Percentiles rank a stretch among this genome's conserved stretches.
These are phyloP conservation scores for Antigone vipio DNA, from an alignment of 2,113 vertebrate species.

Conservation along the genomic window DNA sequence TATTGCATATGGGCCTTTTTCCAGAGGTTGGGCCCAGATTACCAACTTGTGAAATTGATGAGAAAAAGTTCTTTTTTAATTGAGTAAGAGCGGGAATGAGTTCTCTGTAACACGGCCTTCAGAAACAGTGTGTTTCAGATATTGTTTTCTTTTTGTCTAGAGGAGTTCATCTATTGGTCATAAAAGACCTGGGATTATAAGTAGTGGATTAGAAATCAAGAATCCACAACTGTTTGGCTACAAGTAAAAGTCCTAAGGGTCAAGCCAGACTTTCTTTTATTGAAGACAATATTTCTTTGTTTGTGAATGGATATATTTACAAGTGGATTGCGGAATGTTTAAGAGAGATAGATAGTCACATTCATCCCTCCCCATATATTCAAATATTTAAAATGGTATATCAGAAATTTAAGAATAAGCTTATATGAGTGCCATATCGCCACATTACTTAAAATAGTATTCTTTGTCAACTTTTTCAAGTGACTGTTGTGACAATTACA, in stretches of 20 bases:
- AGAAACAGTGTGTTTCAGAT: neutral
- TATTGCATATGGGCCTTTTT: neutral
- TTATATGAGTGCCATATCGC: neutral
- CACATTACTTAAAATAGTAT: neutral
- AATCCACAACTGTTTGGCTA: neutral
- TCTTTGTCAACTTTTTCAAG: conserved; percentile 20
- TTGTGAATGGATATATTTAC: neutral
- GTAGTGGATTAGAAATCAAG: neutral
- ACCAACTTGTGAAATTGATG: neutral
- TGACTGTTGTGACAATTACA: conserved; percentile 1
- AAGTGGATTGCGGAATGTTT: neutral
- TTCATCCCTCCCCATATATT: conserved; percentile 6
- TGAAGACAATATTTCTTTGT: neutral
- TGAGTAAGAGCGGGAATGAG: neutral
- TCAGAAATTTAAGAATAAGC: conserved; percentile 28
- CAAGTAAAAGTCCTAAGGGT: neutral
- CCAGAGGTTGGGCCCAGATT: neutral
- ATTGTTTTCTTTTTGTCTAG: neutral
- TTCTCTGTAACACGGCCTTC: neutral
- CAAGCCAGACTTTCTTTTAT: neutral
- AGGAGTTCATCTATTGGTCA: neutral
- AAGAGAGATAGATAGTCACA: neutral
- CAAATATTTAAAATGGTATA: neutral
- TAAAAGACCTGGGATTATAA: neutral
- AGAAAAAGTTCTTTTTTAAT: neutral